Conservation (phyloP, 1,140 invertebrate genomes). For the Danaus plexippus region DNA sequence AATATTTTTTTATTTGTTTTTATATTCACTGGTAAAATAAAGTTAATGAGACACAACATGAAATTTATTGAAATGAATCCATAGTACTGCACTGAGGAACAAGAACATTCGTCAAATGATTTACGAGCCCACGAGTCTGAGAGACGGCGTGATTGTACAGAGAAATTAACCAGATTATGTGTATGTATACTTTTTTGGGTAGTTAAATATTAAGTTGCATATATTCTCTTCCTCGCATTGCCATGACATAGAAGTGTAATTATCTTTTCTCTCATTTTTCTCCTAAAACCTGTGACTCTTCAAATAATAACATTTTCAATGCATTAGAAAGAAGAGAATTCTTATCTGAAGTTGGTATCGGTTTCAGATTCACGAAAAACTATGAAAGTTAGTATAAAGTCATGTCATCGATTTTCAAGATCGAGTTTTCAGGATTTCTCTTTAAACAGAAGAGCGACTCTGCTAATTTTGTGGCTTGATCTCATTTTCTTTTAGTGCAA, state of each 20-base stretch:
- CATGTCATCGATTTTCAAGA: slow-evolving; percentile 20
- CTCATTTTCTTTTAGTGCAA: too few relatives aligned
- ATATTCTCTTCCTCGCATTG: too few relatives aligned
- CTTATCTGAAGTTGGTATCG: too few relatives aligned
- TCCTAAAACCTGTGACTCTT: too few relatives aligned
- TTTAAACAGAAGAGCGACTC: slow-evolving; percentile 6
- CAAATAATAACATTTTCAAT: too few relatives aligned
- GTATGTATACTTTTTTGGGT: slow-evolving; percentile 4
- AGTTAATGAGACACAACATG: not conserved
- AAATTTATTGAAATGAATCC: slow-evolving; percentile 13
- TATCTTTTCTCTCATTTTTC: too few relatives aligned
- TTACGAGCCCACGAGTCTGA: slow-evolving; percentile 25
- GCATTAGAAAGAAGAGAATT: too few relatives aligned
- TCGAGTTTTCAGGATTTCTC: slow-evolving; percentile 6
- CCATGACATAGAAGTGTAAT: too few relatives aligned
- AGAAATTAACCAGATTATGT: slow-evolving; percentile 10
- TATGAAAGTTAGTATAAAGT: slow-evolving; percentile 18
- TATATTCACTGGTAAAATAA: not conserved
- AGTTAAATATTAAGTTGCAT: not conserved
- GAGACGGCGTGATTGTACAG: slow-evolving; percentile 18
- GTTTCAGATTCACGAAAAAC: not conserved
- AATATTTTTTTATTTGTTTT: not conserved
- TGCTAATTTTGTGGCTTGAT: not conserved
- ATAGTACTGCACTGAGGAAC: slow-evolving; percentile 19
- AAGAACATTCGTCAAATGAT: slow-evolving; percentile 25